Conservation (phyloP, 2,888 invertebrate species). For the Agrotis clavis region DNA sequence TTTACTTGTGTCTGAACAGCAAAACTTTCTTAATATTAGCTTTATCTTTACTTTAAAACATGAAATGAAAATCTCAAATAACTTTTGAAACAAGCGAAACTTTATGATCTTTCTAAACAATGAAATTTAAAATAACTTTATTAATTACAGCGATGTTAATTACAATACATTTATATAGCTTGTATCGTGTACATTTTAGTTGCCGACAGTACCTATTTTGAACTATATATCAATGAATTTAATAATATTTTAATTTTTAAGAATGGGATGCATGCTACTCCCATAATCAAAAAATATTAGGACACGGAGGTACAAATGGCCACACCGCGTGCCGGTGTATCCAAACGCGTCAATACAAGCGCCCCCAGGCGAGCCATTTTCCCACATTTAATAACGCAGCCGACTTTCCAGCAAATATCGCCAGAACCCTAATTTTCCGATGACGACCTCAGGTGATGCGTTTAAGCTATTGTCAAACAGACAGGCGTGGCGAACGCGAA, state of each 20-base stretch:
- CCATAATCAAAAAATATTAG: too few relatives aligned
- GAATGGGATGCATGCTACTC: background rate
- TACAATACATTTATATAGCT: background rate
- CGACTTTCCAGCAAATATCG: background rate
- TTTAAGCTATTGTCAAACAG: too few relatives aligned
- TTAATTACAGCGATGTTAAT: background rate
- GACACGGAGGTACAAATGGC: slow-evolving; percentile 4
- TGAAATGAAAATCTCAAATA: background rate
- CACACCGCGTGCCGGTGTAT: background rate
- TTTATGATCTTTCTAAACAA: background rate
- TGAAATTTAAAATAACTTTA: slow-evolving; percentile 1
- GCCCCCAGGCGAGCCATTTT: slow-evolving; percentile 13
- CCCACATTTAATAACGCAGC: slow-evolving; percentile 25
- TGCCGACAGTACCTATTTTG: too few relatives aligned
- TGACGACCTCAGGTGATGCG: background rate
- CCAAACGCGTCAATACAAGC: background rate
- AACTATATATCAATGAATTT: too few relatives aligned
- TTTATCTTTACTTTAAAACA: slow-evolving; percentile 2
- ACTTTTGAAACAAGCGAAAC: background rate
- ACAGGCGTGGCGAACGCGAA: too few relatives aligned
- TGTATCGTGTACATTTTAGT: too few relatives aligned
- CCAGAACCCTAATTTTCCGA: background rate
- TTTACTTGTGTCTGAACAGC: background rate
- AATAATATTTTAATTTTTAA: too few relatives aligned
- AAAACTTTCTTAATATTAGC: slow-evolving; percentile 2